Percentiles rank a stretch among this genome's conserved stretches.
These are phyloP conservation scores for Ciconia nigra DNA, from an alignment of 2,797 vertebrate species.

Conservation along the genomic window DNA sequence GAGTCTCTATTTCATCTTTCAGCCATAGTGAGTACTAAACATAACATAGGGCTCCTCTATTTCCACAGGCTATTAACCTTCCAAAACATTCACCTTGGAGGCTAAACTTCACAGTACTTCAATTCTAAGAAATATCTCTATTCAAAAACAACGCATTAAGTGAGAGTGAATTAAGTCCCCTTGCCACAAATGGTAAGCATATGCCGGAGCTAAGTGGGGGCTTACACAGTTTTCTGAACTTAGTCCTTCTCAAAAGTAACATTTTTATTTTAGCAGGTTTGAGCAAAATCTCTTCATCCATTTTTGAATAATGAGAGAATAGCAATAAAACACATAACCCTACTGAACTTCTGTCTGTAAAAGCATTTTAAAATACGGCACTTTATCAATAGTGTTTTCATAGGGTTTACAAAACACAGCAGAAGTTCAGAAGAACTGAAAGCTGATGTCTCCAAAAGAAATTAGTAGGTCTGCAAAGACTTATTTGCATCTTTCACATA, in stretches of 20 bases:
- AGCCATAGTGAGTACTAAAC: background rate
- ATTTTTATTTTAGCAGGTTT: background rate
- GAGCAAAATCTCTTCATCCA: background rate
- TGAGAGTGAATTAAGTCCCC: background rate
- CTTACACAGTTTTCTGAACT: background rate
- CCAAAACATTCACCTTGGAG: slow-evolving; percentile 27
- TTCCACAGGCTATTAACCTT: slow-evolving; percentile 54
- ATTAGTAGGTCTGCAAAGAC: background rate
- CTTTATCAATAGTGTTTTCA: background rate
- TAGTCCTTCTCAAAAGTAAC: background rate
- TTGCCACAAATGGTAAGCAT: background rate
- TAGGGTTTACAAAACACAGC: background rate
- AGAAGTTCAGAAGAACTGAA: background rate
- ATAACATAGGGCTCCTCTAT: background rate
- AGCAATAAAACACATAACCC: background rate
- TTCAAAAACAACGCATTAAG: background rate
- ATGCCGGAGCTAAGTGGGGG: background rate
- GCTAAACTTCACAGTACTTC: background rate
- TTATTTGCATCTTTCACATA: background rate
- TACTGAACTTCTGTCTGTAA: background rate
- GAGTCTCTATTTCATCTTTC: slow-evolving; percentile 13
- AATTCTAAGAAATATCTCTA: background rate
- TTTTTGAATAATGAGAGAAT: background rate
- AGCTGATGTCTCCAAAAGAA: background rate
- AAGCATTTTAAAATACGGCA: background rate